Evolutionary conservation across 2,113 vertebrate species (phyloP).

Genomic region (Morone chrysops): DNA sequence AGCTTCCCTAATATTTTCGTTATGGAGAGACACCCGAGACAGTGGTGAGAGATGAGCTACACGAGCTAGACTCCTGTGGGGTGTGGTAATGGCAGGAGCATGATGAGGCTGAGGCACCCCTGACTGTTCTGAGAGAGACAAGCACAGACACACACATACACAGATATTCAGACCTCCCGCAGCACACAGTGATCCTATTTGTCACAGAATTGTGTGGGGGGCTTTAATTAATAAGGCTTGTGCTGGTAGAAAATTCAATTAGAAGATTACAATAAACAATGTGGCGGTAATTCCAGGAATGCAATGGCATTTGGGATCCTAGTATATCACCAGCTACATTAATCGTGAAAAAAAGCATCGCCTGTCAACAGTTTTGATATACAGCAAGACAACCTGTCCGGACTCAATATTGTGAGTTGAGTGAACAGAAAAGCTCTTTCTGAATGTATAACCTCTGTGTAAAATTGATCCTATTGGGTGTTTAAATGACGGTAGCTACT

Average conservation of each 20-base stretch:
- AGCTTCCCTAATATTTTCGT: constrained; percentile 14
- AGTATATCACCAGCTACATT: neutral
- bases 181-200: constrained; percentile 55
- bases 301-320: neutral
- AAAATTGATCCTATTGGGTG: neutral
- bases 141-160: constrained; percentile 1
- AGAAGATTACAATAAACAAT: constrained; percentile 51
- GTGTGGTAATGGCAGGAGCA: constrained; percentile 10
- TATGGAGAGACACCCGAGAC: constrained; percentile 19
- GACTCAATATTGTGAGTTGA: neutral
- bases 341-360: neutral
- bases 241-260: constrained; percentile 46
- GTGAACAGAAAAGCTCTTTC: neutral
- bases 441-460: neutral
- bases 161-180: constrained; percentile 40
- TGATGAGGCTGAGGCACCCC: constrained; percentile 24
- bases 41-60: neutral
- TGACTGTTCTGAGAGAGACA: constrained; percentile 14
- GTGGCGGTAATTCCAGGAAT: constrained; percentile 28
- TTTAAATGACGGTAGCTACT: neutral
- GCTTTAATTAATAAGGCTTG: constrained; percentile 64
- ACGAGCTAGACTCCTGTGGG: constrained; percentile 28
- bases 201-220: constrained; percentile 63
- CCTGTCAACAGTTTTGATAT: neutral
- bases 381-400: neutral